Evolutionary conservation across 2,113 vertebrate species (phyloP).

Genomic region (Urocitellus parryii): DNA sequence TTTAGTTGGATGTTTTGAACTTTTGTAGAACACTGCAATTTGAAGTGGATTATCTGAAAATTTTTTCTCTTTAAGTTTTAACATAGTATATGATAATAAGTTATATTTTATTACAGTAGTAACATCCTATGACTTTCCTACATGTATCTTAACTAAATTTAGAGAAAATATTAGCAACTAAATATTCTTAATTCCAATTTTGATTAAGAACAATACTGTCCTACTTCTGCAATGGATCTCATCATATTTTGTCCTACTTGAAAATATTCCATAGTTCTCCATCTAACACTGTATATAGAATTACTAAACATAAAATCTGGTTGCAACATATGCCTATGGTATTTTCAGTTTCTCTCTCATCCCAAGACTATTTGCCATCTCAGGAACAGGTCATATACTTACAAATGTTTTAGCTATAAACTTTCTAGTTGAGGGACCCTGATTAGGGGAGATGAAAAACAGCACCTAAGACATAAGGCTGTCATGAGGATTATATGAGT

Average conservation of each 20-base stretch:
- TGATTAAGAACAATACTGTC: constrained; percentile 4
- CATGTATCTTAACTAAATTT: background rate
- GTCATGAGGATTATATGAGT: constrained; percentile 6
- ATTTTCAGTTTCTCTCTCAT: background rate
- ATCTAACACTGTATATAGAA: background rate
- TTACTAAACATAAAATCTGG: background rate
- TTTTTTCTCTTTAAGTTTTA: background rate
- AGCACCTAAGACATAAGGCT: background rate
- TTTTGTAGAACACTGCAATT: background rate
- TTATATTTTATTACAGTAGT: constrained; percentile 3
- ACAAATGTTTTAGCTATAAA: constrained; percentile 8
- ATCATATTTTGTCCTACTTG: background rate
- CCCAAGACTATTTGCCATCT: background rate
- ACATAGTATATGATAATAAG: background rate
- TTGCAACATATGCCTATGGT: background rate
- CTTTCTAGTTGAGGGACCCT: background rate
- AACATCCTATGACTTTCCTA: background rate
- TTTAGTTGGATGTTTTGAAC: background rate
- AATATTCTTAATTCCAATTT: constrained; percentile 18
- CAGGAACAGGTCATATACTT: background rate
- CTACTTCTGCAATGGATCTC: background rate
- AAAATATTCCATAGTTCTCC: constrained; percentile 11
- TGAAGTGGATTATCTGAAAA: constrained; percentile 11
- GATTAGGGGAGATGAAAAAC: background rate
- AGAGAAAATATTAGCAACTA: constrained; percentile 17